A percentile compares a stretch with the other conserved stretches of the same genome.
These are phyloP conservation scores for Misgurnus mizolepis DNA, from an alignment of 2,113 vertebrate species.

Conservation along the genomic window DNA sequence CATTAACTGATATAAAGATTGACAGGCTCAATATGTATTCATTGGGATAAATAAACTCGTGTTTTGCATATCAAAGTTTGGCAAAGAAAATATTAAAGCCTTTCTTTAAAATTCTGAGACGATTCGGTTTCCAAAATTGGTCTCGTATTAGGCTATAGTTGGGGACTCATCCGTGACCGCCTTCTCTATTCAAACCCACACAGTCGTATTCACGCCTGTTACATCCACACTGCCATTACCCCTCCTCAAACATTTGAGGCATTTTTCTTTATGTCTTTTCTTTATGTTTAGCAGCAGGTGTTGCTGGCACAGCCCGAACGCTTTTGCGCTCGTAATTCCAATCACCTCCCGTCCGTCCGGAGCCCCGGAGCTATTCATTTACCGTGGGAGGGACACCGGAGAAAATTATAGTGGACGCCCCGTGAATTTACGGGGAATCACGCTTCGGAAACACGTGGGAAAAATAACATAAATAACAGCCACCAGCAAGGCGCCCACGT, in stretches of 20 bases:
- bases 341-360: not conserved
- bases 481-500: slow-evolving; percentile 25
- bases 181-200: slow-evolving; percentile 1
- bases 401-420: slow-evolving; percentile 56
- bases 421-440: slow-evolving; percentile 61
- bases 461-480: slow-evolving; percentile 69
- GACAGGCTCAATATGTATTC: too few relatives aligned
- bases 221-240: slow-evolving; percentile 42
- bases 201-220: slow-evolving; percentile 37
- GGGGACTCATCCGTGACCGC: not conserved
- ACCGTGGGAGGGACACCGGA: slow-evolving; percentile 50
- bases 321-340: slow-evolving; percentile 62
- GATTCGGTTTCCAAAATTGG: not conserved
- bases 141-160: not conserved
- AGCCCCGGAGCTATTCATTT: slow-evolving; percentile 55
- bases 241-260: slow-evolving; percentile 61
- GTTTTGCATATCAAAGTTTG: not conserved
- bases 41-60: not conserved
- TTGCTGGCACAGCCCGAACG: slow-evolving; percentile 68
- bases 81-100: not conserved
- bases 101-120: not conserved
- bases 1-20: too few relatives aligned
- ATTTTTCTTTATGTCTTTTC: not conserved
- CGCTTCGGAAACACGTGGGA: slow-evolving; percentile 74
- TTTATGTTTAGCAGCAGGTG: slow-evolving; percentile 74